A percentile compares a stretch with the other conserved stretches of the same genome.
Evolutionary conservation across 2,888 invertebrate species (phyloP).

Genomic region (Clistopyga incitator): DNA sequence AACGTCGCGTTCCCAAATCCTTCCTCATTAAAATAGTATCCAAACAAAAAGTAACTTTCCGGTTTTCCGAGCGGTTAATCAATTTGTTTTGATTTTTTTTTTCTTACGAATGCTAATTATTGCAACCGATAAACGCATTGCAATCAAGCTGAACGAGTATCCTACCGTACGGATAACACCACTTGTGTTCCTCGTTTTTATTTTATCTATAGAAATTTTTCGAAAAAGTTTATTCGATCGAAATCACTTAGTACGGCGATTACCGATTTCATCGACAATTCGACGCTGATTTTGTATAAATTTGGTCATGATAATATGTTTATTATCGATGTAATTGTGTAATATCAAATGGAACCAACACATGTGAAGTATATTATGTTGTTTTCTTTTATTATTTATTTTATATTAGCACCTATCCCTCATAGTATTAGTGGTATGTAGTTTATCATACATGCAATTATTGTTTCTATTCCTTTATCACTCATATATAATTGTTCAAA

Average conservation of each 20-base stretch:
- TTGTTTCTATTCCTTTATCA: constrained; percentile 25
- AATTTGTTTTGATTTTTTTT: constrained; percentile 21
- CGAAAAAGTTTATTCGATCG: neutral
- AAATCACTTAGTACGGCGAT: constrained; percentile 6
- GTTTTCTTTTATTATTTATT: constrained; percentile 41
- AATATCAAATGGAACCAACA: constrained; percentile 59
- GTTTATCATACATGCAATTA: constrained; percentile 25
- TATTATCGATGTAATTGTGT: constrained; percentile 61
- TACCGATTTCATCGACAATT: constrained; percentile 9
- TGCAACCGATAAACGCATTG: constrained; percentile 1
- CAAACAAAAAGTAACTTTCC: constrained; percentile 21
- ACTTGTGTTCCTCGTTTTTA: constrained; percentile 37
- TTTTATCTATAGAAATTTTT: constrained; percentile 15
- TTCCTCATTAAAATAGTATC: neutral
- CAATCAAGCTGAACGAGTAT: constrained; percentile 14
- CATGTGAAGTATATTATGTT: constrained; percentile 61
- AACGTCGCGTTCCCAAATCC: constrained; percentile 14
- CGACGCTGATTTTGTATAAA: constrained; percentile 46
- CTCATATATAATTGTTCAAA: constrained; percentile 29
- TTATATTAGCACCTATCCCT: constrained; percentile 47
- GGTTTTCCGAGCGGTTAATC: constrained; percentile 20
- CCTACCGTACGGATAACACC: constrained; percentile 35
- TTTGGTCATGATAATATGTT: constrained; percentile 32
- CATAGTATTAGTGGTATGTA: constrained; percentile 49
- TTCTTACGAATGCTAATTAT: neutral